A percentile compares a stretch with the other conserved stretches of the same genome.
These are phyloP conservation scores for Nomada flava DNA, from an alignment of 2,888 invertebrate genomes.

Conservation along the genomic window DNA sequence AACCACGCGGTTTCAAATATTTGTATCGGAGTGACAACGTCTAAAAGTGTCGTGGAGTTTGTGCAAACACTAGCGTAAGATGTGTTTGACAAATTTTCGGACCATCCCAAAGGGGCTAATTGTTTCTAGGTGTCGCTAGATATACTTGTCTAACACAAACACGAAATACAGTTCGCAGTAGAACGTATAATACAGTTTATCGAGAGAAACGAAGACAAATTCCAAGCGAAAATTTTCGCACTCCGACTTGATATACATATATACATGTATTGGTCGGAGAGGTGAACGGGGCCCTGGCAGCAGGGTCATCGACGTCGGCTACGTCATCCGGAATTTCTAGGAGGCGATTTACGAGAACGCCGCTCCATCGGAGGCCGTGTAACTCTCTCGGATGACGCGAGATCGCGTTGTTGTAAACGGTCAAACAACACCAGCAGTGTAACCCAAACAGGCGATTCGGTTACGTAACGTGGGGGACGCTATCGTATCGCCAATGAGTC, in stretches of 20 bases:
- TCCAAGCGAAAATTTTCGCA: too few species aligned
- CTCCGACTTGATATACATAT: too few species aligned
- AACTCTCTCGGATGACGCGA: constrained; percentile 45
- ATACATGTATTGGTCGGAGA: too few species aligned
- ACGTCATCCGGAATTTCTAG: constrained; percentile 49
- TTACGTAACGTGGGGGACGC: constrained; percentile 77
- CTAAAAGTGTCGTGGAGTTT: neutral
- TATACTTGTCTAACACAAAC: too few species aligned
- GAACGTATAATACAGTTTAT: too few species aligned
- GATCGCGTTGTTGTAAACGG: constrained; percentile 59
- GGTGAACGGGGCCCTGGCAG: neutral
- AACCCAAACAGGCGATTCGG: constrained; percentile 79
- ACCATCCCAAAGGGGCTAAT: too few species aligned
- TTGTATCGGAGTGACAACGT: neutral
- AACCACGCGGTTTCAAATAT: neutral
- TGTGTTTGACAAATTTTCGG: too few species aligned
- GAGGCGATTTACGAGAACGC: constrained; percentile 41
- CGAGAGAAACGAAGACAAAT: too few species aligned
- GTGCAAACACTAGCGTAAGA: too few species aligned
- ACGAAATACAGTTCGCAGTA: too few species aligned
- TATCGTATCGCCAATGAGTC: constrained; percentile 80
- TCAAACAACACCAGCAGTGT: constrained; percentile 73
- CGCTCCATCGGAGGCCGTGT: constrained; percentile 9
- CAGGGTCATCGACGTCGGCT: constrained; percentile 32
- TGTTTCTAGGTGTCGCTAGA: too few species aligned